These are phyloP conservation scores for Chymomyza amoena DNA, from an alignment of 2,888 invertebrate genomes.

Conservation along the genomic window DNA sequence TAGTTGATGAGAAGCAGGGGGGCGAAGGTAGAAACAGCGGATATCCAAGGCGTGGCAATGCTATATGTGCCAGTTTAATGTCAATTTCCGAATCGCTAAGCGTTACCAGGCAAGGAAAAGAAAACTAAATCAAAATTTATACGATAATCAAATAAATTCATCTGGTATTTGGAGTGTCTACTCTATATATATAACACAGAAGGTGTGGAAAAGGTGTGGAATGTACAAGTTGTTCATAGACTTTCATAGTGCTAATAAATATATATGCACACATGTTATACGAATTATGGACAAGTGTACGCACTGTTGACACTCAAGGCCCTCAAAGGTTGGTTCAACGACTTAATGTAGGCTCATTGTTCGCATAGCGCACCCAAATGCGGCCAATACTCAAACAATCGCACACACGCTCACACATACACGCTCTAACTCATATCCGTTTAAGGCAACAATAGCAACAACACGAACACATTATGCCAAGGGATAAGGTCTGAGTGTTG, in stretches of 20 bases:
- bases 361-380: not conserved
- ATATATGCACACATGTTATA: constrained; percentile 13
- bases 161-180: not conserved
- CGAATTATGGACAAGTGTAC: constrained; percentile 43
- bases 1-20: not conserved
- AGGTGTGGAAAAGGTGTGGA: not conserved
- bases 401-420: constrained; percentile 4
- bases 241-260: constrained; percentile 29
- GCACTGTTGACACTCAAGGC: constrained; percentile 31
- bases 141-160: not conserved
- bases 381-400: not conserved
- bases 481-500: constrained; percentile 14
- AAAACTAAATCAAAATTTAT: not conserved
- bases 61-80: constrained; percentile 14
- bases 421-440: not conserved
- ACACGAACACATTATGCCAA: constrained; percentile 41
- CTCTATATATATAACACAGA: not conserved
- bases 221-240: not conserved
- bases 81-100: constrained; percentile 38
- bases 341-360: not conserved
- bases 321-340: not conserved
- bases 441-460: constrained; percentile 34
- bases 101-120: constrained; percentile 10
- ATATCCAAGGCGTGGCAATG: not conserved
- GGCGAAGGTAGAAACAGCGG: not conserved